These are phyloP conservation scores for Sphaeridia pumilis DNA, from an alignment of 2,888 invertebrate genomes.

Conservation along the genomic window DNA sequence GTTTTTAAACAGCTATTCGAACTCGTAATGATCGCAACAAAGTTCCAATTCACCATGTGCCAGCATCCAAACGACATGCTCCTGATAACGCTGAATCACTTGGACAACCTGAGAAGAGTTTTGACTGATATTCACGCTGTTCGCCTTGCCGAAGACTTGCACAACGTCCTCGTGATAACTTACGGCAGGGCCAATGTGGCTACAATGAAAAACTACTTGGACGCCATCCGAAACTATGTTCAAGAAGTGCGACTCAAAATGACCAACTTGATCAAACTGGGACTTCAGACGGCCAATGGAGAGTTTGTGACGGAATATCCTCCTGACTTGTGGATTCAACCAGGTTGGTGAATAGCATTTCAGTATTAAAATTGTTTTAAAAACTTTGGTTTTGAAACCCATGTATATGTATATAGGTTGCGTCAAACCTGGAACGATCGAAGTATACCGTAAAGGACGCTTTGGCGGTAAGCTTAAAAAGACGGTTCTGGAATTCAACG, in stretches of 20 bases:
- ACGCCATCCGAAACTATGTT: slow-evolving; percentile 27
- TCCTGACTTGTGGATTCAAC: slow-evolving; percentile 22
- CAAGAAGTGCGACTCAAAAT: slow-evolving; percentile 33
- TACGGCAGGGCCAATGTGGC: slow-evolving; percentile 20
- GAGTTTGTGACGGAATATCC: slow-evolving; percentile 30
- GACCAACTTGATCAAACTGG: slow-evolving; percentile 33
- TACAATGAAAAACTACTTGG: slow-evolving; percentile 28
- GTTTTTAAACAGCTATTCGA: slow-evolving; percentile 45
- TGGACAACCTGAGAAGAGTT: slow-evolving; percentile 42
- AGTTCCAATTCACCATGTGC: slow-evolving; percentile 42
- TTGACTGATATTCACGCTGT: slow-evolving; percentile 27
- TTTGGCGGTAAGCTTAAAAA: slow-evolving; percentile 13
- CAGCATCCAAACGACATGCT: slow-evolving; percentile 41
- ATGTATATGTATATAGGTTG: no score
- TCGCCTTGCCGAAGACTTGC: slow-evolving; percentile 26
- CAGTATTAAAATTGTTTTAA: not conserved
- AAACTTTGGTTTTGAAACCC: not conserved
- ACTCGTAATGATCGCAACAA: slow-evolving; percentile 50
- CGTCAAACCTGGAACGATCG: slow-evolving; percentile 11
- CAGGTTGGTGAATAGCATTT: slow-evolving; percentile 12
- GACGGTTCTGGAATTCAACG: slow-evolving; percentile 5
- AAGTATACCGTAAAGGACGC: slow-evolving; percentile 3
- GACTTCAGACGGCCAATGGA: slow-evolving; percentile 27
- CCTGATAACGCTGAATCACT: slow-evolving; percentile 48
- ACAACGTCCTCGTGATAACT: slow-evolving; percentile 24